Evolutionary conservation across 2,113 vertebrate genomes (phyloP), one percentile per base, ranked within the genome.

Genomic region (Cyphomyrus discorhynchus): DNA sequence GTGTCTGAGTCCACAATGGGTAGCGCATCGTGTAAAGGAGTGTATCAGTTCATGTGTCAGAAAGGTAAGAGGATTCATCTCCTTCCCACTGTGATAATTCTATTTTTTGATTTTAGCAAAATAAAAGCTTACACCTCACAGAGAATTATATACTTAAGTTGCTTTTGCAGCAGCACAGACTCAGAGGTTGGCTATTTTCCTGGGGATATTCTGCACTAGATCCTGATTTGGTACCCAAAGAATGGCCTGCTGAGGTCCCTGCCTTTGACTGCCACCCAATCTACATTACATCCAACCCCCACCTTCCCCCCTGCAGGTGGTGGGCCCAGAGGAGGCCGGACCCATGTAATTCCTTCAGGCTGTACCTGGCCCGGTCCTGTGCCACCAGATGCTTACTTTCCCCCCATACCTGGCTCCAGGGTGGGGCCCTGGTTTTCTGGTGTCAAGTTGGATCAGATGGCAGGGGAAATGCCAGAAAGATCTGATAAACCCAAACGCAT

Each of bases 61-160:
- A 84, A 47, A 84, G 39, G 80, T 84, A 84, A 84, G 21, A 84
- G 2, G 19, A 84, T 47, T 77, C 31, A 77, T 77, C 70, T 35
- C 31, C 31, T 35, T 31, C 70, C 11, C 4, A 17, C 70, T 35
- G 8, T 35, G 66, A 13, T 74, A 74, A 74, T n/a, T 62, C 21
- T 1, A 62, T 62, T 62, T n/a, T 62, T n/a, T 74, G 2, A 27
- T 35, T 35, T 35, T 35, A 11, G 10, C 66, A 74, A 74, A 74
- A 74, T 10, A n/a, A 35, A 74, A 74, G 66, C 27, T 74, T 74
- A 13, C 27, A 74, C 24, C 27, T 74, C 66, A 13, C 35, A 13
- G 27, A 74, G 24, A 74, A 74, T 74, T 35, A n/a, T 35, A 74
- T 35, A 13, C n/a, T 74, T 74, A 3, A 31, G 27, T 3, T 74